Evolutionary conservation across 1,140 invertebrate genomes (phyloP), one percentile per base, ranked within the genome.

Genomic region (Leptinotarsa undecemlineata): DNA sequence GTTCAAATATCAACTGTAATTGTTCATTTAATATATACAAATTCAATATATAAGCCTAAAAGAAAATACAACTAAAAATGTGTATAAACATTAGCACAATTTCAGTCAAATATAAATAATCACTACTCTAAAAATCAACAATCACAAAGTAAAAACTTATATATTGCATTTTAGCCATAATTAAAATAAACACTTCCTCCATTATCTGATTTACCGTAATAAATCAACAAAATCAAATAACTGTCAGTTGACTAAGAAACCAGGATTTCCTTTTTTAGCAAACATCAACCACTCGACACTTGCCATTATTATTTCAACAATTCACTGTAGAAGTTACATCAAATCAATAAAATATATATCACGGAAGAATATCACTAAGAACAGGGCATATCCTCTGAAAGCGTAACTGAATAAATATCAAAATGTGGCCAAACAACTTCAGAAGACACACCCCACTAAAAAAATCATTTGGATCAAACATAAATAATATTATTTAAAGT

Each of bases 281-380:
- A 57, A 57, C 15, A 57, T 19, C 51, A 57, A 57, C 51, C 5
- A 19, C n/a, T 57, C n/a, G 17, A 57, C 51, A 57, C 4, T 42
- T 42, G 33, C 33, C 11, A 11, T 42, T 11, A 42, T 11, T 3
- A 42, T 11, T 42, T 2, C 51, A 8, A 57, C n/a, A 19, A 15
- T 19, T 17, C n/a, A 57, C 51, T 57, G 17, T 57, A 57, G 3
- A 57, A 57, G 13, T 17, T 6, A 66, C 63, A 66, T 66, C 20
- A 23, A 33, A 66, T 33, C 20, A 66, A 66, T 66, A 66, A 21
- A 66, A 66, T 23, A 21, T 66, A 66, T 23, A 66, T 66, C 63
- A 66, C 63, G 20, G 63, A 23, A 15, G 26, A 66, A 23, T 66
- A 66, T 66, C 63, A 66, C 63, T 17, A 23, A 23, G 21, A 20